These are phyloP conservation scores for Pomacea canaliculata DNA, from an alignment of 2,888 invertebrate species.

Conservation along the genomic window DNA sequence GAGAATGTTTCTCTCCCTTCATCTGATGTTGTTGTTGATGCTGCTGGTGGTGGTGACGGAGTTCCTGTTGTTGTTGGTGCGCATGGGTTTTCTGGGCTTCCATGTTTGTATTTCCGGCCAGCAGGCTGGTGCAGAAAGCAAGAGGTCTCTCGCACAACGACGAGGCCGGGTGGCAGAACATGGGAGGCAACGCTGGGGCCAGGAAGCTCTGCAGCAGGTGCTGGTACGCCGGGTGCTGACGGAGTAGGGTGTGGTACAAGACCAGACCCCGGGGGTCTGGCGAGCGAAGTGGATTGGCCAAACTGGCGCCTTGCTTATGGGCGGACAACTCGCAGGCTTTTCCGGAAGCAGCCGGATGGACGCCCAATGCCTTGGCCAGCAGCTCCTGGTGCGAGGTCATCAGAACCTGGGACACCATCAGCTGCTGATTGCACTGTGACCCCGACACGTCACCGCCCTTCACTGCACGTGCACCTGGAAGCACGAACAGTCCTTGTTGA, in stretches of 20 bases:
- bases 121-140: neutral
- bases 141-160: slow-evolving; percentile 9
- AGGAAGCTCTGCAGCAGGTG: slow-evolving; percentile 17
- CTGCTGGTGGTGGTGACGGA: neutral
- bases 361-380: neutral
- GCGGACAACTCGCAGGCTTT: slow-evolving; percentile 1
- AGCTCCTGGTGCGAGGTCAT: neutral
- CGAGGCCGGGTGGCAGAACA: slow-evolving; percentile 20
- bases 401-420: neutral
- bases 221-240: slow-evolving; percentile 21
- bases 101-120: neutral
- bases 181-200: slow-evolving; percentile 7
- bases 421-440: neutral
- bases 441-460: neutral
- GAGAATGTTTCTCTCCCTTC: neutral
- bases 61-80: neutral
- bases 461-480: neutral
- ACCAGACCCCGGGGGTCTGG: slow-evolving; percentile 23
- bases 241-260: slow-evolving; percentile 17
- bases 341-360: no score
- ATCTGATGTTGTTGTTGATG: neutral
- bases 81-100: neutral
- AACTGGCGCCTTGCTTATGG: neutral
- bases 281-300: slow-evolving; percentile 15
- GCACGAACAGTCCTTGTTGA: neutral